Conservation (phyloP, 1,140 invertebrate genomes). For the Pogonognathellus flavescens region DNA sequence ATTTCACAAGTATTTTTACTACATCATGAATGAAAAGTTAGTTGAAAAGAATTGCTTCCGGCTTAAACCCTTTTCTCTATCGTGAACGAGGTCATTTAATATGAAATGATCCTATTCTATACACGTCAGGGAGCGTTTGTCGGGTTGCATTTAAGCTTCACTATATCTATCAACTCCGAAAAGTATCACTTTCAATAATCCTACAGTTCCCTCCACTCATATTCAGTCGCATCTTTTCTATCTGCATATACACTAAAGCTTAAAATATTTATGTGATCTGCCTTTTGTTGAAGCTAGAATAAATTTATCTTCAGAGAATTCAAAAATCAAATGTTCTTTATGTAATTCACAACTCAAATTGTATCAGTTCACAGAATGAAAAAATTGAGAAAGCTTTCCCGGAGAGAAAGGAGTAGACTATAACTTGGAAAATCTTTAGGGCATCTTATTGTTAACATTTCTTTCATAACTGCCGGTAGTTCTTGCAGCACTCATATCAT, state of each 20-base stretch:
- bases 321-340: conserved; percentile 11
- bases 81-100: conserved; percentile 31
- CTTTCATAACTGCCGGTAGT: no score
- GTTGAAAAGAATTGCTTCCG: conserved; percentile 14
- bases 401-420: no score
- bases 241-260: background rate
- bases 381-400: background rate
- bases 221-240: background rate
- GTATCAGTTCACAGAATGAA: background rate
- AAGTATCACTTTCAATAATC: conserved; percentile 38
- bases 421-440: no score
- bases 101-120: conserved; percentile 24
- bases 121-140: conserved; percentile 32
- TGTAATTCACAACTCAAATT: background rate
- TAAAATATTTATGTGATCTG: conserved; percentile 16
- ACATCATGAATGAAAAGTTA: conserved; percentile 8
- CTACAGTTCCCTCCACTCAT: conserved; percentile 10
- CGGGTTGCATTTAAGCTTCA: conserved; percentile 11
- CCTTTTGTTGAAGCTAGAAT: background rate
- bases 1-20: conserved; percentile 19
- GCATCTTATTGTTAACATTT: no score
- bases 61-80: conserved; percentile 11
- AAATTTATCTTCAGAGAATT: background rate
- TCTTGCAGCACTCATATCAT: no score
- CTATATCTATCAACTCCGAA: conserved; percentile 13